phyloP scores from a whole-genome alignment of 1,140 invertebrate genomes.

The Meloidogyne floridensis region DNA sequence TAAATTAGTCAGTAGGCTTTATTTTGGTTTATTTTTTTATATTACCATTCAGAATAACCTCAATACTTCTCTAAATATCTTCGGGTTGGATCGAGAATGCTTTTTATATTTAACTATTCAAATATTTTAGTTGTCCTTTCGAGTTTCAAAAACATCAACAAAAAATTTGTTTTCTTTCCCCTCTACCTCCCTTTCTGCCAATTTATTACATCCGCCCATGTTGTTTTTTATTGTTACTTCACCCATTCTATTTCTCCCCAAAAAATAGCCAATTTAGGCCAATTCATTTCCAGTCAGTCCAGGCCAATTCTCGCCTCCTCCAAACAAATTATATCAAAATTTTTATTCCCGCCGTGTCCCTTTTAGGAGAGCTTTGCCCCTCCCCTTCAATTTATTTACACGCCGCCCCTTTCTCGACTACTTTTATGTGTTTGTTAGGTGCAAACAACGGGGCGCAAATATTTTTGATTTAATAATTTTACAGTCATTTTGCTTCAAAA shows the following conservation, averaged over 20 bases:
- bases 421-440: no score
- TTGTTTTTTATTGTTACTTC: slow-evolving; percentile 11
- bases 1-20: background rate
- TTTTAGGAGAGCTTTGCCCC: background rate
- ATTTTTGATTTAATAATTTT: slow-evolving; percentile 31
- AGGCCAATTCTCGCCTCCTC: slow-evolving; percentile 26
- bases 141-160: background rate
- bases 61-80: no score
- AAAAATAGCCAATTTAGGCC: slow-evolving; percentile 22
- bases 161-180: background rate
- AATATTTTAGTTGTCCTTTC: no score
- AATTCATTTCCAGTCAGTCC: slow-evolving; percentile 55
- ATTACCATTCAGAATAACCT: no score
- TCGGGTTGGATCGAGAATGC: no score
- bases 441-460: background rate
- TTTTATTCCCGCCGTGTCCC: slow-evolving; percentile 15
- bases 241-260: slow-evolving; percentile 48
- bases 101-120: no score
- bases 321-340: slow-evolving; percentile 30
- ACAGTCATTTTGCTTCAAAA: background rate
- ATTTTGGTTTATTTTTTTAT: no score
- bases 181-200: background rate
- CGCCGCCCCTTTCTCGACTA: background rate
- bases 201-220: slow-evolving; percentile 18
- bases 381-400: slow-evolving; percentile 1